A percentile compares a stretch with the other conserved stretches of the same genome.
Evolutionary conservation across 1,140 invertebrate species (phyloP).

Genomic region (Pseudomyrmex cubaensis): DNA sequence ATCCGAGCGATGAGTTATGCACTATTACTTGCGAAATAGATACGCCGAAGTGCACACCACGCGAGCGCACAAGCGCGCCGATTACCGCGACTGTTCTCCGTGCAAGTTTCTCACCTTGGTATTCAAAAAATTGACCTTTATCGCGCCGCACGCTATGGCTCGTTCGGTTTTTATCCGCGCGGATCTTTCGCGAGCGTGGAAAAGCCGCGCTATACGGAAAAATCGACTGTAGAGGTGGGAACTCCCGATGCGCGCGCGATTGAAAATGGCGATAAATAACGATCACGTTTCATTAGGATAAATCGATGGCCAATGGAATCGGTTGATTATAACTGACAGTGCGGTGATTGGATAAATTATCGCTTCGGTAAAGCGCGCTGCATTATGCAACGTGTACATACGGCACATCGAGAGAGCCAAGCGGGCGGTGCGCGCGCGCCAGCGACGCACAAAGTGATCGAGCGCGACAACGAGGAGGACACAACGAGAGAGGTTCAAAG

Average conservation of each 20-base stretch:
- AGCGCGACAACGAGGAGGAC: constrained; percentile 47
- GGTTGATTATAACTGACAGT: constrained; percentile 84
- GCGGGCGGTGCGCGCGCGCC: constrained; percentile 21
- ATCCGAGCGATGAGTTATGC: constrained; percentile 46
- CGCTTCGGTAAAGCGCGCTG: constrained; percentile 74
- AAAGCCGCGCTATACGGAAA: constrained; percentile 44
- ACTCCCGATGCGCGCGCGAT: constrained; percentile 68
- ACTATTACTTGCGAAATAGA: constrained; percentile 47
- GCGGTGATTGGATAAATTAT: constrained; percentile 84
- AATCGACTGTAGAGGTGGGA: constrained; percentile 39
- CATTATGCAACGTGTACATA: constrained; percentile 80
- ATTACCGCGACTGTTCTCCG: constrained; percentile 22
- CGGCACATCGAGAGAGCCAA: not conserved
- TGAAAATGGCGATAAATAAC: constrained; percentile 84
- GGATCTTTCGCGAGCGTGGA: constrained; percentile 39
- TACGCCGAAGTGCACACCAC: constrained; percentile 9
- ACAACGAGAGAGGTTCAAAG: constrained; percentile 49
- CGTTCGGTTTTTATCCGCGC: constrained; percentile 34
- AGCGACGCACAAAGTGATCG: constrained; percentile 15
- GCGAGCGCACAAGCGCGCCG: not conserved
- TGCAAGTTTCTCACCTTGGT: constrained; percentile 32
- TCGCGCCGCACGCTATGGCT: constrained; percentile 16
- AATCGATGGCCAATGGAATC: constrained; percentile 82
- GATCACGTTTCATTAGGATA: constrained; percentile 83
- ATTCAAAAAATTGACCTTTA: constrained; percentile 49